phyloP scores from a whole-genome alignment of 2,797 vertebrate genomes.

The Centroberyx gerrardi region DNA sequence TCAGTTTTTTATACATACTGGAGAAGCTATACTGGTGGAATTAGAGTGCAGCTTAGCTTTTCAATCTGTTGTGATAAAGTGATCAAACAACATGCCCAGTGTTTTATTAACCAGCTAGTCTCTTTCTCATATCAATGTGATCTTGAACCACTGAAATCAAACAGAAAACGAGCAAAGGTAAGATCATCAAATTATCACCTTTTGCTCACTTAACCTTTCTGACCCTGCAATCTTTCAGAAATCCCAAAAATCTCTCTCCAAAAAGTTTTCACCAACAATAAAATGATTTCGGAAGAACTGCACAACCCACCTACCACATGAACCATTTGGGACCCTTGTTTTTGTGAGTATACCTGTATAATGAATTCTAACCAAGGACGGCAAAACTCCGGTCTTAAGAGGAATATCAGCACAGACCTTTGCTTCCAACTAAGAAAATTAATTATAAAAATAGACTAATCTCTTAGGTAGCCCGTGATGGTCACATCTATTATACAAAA shows the following conservation, averaged over 20 bases:
- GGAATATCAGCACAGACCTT: not conserved
- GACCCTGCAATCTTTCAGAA: no score
- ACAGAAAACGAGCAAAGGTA: no score
- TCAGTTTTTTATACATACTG: no score
- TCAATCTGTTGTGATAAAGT: no score
- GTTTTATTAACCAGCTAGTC: no score
- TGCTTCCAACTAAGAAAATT: not conserved
- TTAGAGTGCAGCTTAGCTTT: no score
- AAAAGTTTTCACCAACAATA: not conserved
- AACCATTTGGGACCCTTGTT: not conserved
- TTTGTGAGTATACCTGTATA: not conserved
- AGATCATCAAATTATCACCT: no score
- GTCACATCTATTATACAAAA: slow-evolving; percentile 36
- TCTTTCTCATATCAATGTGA: no score
- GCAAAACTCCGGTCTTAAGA: not conserved
- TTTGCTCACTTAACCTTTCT: no score
- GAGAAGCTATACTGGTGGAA: no score
- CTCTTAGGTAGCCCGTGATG: slow-evolving; percentile 47
- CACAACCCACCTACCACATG: not conserved
- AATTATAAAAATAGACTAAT: slow-evolving; percentile 18
- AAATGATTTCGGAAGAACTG: not conserved
- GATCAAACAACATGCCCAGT: no score
- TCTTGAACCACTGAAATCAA: no score
- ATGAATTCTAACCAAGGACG: not conserved
- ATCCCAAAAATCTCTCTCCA: not conserved